Evolutionary conservation across 2,797 vertebrate species (phyloP), one percentile per base, ranked within the genome.

Genomic region (Coccyzus lansbergi): DNA sequence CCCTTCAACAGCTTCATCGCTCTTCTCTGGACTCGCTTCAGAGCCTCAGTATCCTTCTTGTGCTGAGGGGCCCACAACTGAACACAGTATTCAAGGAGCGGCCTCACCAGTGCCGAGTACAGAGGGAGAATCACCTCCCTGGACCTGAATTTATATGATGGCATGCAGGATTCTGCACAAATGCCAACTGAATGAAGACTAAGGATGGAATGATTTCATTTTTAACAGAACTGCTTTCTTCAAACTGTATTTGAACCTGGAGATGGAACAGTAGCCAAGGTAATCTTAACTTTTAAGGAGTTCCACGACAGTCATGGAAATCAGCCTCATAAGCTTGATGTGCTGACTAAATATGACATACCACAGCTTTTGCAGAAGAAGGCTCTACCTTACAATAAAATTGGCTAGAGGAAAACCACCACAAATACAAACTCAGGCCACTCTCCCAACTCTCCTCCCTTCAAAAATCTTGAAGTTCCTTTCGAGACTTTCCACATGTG

Each of bases 81-180:
- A n/a, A n/a, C n/a, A n/a, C n/a, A n/a, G n/a, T n/a, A n/a, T n/a
- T n/a, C n/a, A n/a, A n/a, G n/a, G n/a, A n/a, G n/a, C n/a, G n/a
- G n/a, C n/a, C n/a, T n/a, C n/a, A n/a, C n/a, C n/a, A n/a, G n/a
- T n/a, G n/a, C n/a, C n/a, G n/a, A n/a, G n/a, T n/a, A n/a, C n/a
- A n/a, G n/a, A n/a, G n/a, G n/a, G n/a, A n/a, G n/a, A n/a, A n/a
- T n/a, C n/a, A n/a, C n/a, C n/a, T n/a, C n/a, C n/a, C n/a, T n/a
- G n/a, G n/a, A n/a, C n/a, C n/a, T n/a, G n/a, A n/a, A 74, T 26
- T 2, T 0, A 65, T 42, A 29, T 0, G 7, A 62, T 2, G 6
- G 24, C 1, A 40, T 3, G 3, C 11, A 20, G 2, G 12, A 64
- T 36, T 33, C 15, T 22, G 64, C 10, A 20, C 2, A 75, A 5